Evolutionary conservation across 53 echinoderm and acorn worm genomes (phyloP).

Genomic region (Astropecten irregularis): DNA sequence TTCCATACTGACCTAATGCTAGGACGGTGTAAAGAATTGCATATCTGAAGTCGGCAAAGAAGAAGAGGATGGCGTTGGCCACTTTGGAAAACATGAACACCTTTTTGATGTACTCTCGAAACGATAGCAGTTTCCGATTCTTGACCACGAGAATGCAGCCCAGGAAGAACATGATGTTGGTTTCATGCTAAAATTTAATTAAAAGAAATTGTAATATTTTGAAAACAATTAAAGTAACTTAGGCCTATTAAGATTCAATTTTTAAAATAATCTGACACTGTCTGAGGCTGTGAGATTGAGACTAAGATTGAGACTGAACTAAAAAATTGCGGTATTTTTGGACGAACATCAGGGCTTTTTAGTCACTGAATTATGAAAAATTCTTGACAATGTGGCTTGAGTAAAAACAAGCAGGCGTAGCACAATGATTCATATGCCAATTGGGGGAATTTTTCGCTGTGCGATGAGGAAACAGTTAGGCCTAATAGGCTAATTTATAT

Average conservation of each 20-base stretch:
- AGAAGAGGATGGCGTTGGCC: constrained; percentile 75
- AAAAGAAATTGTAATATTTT: background rate
- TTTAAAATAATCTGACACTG: background rate
- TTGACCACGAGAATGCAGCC: constrained; percentile 83
- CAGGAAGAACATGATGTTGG: constrained; percentile 85
- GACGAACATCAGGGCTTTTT: too few relatives aligned
- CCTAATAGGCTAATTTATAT: too few relatives aligned
- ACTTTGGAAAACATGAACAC: constrained; percentile 82
- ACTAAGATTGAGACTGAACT: too few relatives aligned
- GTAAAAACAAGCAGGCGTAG: too few relatives aligned
- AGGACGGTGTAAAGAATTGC: constrained; percentile 53
- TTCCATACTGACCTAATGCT: constrained; percentile 28
- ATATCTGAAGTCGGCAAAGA: constrained; percentile 72
- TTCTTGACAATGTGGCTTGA: background rate
- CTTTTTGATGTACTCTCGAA: constrained; percentile 70
- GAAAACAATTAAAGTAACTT: background rate
- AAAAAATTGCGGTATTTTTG: too few relatives aligned
- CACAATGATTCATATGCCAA: too few relatives aligned
- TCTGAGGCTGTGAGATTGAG: too few relatives aligned
- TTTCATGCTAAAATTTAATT: constrained; percentile 87
- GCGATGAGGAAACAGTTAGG: too few relatives aligned
- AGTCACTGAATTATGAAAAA: too few relatives aligned
- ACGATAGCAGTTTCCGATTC: constrained; percentile 75
- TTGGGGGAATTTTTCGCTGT: too few relatives aligned
- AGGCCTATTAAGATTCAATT: background rate